Evolutionary conservation across 1,140 invertebrate species (phyloP).

Genomic region (Papilio dardanus): DNA sequence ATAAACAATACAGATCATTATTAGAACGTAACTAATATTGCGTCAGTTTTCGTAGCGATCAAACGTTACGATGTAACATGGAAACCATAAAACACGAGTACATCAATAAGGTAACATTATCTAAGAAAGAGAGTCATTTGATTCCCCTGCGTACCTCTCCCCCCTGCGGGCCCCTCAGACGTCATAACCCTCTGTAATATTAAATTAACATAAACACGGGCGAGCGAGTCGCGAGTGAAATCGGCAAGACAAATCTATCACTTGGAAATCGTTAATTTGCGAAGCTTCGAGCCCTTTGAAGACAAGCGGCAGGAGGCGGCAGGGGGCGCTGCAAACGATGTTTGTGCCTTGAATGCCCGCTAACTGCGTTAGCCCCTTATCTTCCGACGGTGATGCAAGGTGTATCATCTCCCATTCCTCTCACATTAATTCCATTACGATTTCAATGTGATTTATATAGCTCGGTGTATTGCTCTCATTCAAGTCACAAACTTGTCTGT

Average conservation of each 20-base stretch:
- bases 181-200: slow-evolving; percentile 54
- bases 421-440: slow-evolving; percentile 13
- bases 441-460: slow-evolving; percentile 28
- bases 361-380: slow-evolving; percentile 59
- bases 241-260: slow-evolving; percentile 70
- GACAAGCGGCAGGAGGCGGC: background rate
- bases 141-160: background rate
- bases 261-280: slow-evolving; percentile 70
- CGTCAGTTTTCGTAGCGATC: background rate
- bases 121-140: slow-evolving; percentile 25
- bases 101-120: slow-evolving; percentile 24
- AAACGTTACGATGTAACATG: background rate
- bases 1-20: too few species aligned
- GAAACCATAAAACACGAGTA: background rate
- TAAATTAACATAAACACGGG: slow-evolving; percentile 71
- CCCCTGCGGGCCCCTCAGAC: slow-evolving; percentile 40
- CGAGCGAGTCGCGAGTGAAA: slow-evolving; percentile 60
- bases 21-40: background rate
- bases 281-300: slow-evolving; percentile 44
- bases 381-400: slow-evolving; percentile 33
- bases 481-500: background rate
- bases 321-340: slow-evolving; percentile 41
- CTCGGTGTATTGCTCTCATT: background rate
- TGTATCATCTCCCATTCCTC: slow-evolving; percentile 27
- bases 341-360: slow-evolving; percentile 52